Base-by-base conservation (phyloP, 2,888 invertebrate species). In the Bhutanitis thaidina region DNA sequence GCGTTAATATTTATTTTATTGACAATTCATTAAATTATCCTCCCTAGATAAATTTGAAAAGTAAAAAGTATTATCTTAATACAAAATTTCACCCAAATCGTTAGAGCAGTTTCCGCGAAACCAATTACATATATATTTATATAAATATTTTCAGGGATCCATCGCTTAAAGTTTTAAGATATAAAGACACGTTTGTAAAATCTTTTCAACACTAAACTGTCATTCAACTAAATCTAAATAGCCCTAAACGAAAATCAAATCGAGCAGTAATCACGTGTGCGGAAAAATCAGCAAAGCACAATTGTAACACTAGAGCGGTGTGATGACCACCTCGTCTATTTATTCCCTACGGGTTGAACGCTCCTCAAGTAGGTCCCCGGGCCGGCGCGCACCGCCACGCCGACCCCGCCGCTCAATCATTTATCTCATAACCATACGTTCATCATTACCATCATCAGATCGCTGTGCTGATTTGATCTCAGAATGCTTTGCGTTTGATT, bases 331-430 rank as follows among this genome's bases (percentile, higher is more conserved):
- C 34, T 34, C 34, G 12, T 34, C 34, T 34, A 34, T 34, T 62
- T 65, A 61, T 61, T 61, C 48, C 54, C 53, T 52, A 48, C 44
- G 56, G 61, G 68, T 67, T 66, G 68, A 72, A 69, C 61, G 74
- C 52, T 59, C 66, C 60, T 49, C 62, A 76, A 66, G 52, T 67
- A 59, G 74, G 67, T 39, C 62, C 52, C 49, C 38, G 41, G 48
- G 52, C 27, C 29, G 14, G 35, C 52, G 29, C 49, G 44, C 40
- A 41, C 43, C 50, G 27, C 45, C 37, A 14, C 40, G 13, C 40
- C 29, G 41, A 30, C 16, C 15, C 12, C 38, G 13, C 30, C 46
- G 15, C 35, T 16, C 40, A 29, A 7, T 37, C 38, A 16, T 5
- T 4, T 0, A 13, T 9, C 14, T n/a, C 10, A 5, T 5, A 20